These are phyloP conservation scores for Halcyon senegalensis DNA, from an alignment of 2,113 vertebrate species.

Conservation along the genomic window DNA sequence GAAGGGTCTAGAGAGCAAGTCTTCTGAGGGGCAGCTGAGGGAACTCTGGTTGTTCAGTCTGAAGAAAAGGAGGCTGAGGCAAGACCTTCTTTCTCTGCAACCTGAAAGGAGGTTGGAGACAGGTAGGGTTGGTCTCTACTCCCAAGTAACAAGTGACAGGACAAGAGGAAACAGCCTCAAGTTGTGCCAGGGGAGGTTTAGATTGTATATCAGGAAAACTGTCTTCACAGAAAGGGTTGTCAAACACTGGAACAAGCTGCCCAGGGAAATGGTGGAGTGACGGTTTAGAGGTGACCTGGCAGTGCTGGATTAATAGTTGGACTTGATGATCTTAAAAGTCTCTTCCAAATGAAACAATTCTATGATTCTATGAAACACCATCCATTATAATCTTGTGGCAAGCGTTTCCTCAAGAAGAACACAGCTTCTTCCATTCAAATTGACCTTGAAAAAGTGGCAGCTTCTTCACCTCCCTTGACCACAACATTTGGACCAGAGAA, in stretches of 20 bases:
- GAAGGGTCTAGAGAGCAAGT: too few species aligned
- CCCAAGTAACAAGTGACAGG: too few species aligned
- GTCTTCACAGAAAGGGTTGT: too few species aligned
- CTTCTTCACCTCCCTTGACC: neutral
- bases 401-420: neutral
- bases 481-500: neutral
- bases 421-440: neutral
- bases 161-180: too few species aligned
- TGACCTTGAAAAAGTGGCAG: neutral
- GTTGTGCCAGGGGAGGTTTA: too few species aligned
- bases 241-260: neutral
- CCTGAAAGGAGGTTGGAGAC: too few species aligned
- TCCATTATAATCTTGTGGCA: fast-evolving
- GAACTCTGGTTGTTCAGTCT: too few species aligned
- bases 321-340: neutral
- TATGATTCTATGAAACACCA: neutral
- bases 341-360: neutral
- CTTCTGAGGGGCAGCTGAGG: too few species aligned
- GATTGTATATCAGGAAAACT: neutral
- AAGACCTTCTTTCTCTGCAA: too few species aligned
- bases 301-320: neutral
- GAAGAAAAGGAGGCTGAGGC: too few species aligned
- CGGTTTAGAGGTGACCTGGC: neutral
- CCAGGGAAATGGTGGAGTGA: neutral
- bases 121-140: too few species aligned